phyloP scores from a whole-genome alignment of 2,113 vertebrate genomes.

The Caracal caracal region DNA sequence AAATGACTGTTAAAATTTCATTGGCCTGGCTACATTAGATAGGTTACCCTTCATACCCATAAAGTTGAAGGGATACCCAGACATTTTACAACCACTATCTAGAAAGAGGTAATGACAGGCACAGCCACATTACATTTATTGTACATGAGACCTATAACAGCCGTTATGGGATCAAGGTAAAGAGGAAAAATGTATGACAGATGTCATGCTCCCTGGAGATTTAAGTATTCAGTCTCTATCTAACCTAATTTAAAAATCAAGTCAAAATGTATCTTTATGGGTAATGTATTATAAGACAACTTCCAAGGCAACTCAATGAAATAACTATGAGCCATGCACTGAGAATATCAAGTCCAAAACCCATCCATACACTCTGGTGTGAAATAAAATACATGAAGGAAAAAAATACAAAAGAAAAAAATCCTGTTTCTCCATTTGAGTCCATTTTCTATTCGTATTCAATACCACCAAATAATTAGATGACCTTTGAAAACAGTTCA shows the following conservation, averaged over 20 bases:
- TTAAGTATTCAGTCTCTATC: constrained; percentile 73
- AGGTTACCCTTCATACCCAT: constrained; percentile 76
- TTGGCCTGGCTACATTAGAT: constrained; percentile 78
- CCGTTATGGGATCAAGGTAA: constrained; percentile 71
- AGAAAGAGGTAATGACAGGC: constrained; percentile 72
- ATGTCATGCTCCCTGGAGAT: constrained; percentile 77
- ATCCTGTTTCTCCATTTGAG: background rate
- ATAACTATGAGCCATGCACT: constrained; percentile 48
- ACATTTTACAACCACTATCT: constrained; percentile 80
- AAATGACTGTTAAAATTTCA: constrained; percentile 82
- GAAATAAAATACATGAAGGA: background rate
- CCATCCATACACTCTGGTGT: background rate
- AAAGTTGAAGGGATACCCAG: constrained; percentile 80
- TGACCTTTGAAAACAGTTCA: constrained; percentile 49
- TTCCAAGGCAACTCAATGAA: constrained; percentile 69
- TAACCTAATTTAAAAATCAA: constrained; percentile 80
- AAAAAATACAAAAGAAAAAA: background rate
- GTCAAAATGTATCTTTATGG: constrained; percentile 65
- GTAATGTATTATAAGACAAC: constrained; percentile 61
- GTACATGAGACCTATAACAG: constrained; percentile 69
- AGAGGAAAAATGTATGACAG: constrained; percentile 67
- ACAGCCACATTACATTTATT: constrained; percentile 70
- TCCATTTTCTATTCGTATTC: constrained; percentile 29
- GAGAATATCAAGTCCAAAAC: constrained; percentile 60
- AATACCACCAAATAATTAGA: constrained; percentile 49